Evolutionary conservation across 92 coral and sea anemone genomes (phyloP).

Genomic region (Nematostella vectensis): DNA sequence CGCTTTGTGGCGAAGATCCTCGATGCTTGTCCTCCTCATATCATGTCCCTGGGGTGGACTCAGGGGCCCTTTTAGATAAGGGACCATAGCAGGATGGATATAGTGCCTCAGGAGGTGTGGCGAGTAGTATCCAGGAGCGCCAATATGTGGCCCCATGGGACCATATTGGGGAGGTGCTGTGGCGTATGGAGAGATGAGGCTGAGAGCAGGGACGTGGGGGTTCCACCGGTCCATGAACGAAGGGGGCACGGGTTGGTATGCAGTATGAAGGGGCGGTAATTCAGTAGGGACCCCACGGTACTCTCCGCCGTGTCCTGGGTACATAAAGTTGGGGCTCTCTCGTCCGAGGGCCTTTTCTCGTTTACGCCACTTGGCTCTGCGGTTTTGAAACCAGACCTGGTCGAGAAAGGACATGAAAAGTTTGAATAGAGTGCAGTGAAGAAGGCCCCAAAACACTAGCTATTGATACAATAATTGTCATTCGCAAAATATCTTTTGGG

Average conservation of each 20-base stretch:
- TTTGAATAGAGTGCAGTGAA: too few relatives aligned
- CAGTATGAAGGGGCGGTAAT: constrained; percentile 40
- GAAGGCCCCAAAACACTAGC: too few relatives aligned
- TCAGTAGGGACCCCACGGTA: constrained; percentile 54
- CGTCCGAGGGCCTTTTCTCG: constrained; percentile 94
- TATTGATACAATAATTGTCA: too few relatives aligned
- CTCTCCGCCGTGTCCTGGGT: constrained; percentile 45
- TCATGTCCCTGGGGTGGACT: constrained; percentile 45
- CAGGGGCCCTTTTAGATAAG: constrained; percentile 45
- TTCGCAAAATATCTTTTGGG: too few relatives aligned
- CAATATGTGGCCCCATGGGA: constrained; percentile 27
- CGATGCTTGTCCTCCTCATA: constrained; percentile 65
- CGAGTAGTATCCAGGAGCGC: constrained; percentile 45
- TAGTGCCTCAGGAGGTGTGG: constrained; percentile 56
- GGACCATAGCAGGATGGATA: constrained; percentile 59
- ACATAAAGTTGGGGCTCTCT: constrained; percentile 84
- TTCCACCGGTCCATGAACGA: constrained; percentile 63
- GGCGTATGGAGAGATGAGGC: constrained; percentile 82
- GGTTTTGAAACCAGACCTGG: constrained; percentile 98
- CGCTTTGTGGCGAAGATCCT: constrained; percentile 69
- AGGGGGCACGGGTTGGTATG: constrained; percentile 34
- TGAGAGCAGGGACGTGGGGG: constrained; percentile 82
- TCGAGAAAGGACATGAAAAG: background rate
- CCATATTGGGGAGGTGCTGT: constrained; percentile 62
- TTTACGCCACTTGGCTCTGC: constrained; percentile 98